Conservation (phyloP, 2,797 vertebrate species). For the Gallinago nigripennis region DNA sequence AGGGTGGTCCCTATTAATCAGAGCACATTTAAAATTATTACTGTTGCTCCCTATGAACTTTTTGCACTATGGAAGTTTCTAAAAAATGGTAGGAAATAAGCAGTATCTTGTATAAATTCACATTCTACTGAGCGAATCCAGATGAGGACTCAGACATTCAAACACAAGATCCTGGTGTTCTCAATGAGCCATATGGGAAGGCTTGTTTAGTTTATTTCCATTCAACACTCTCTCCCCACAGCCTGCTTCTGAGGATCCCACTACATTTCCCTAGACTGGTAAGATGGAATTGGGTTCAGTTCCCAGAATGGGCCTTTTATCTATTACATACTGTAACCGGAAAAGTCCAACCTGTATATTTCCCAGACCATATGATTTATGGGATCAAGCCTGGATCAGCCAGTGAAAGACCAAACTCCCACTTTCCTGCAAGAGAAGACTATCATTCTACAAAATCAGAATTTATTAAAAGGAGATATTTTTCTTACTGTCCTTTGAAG, state of each 20-base stretch:
- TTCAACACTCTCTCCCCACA: constrained; percentile 6
- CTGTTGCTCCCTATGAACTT: constrained; percentile 62
- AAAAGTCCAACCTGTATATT: constrained; percentile 1
- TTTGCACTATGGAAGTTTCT: background rate
- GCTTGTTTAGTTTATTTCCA: constrained; percentile 60
- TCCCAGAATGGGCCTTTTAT: constrained; percentile 47
- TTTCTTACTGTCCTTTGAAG: constrained; percentile 9
- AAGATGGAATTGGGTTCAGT: constrained; percentile 54
- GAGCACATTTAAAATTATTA: constrained; percentile 70
- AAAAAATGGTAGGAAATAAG: constrained; percentile 42
- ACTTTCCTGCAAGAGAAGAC: constrained; percentile 16
- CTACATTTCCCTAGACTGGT: constrained; percentile 45
- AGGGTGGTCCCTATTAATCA: constrained; percentile 77
- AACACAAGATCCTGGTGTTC: constrained; percentile 54
- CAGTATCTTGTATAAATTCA: constrained; percentile 41
- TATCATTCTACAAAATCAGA: background rate
- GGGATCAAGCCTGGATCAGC: constrained; percentile 28
- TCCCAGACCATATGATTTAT: constrained; percentile 45
- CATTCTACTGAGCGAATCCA: constrained; percentile 42
- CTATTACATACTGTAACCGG: constrained; percentile 26
- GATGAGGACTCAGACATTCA: constrained; percentile 22
- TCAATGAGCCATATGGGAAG: constrained; percentile 36
- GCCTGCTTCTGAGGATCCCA: constrained; percentile 29
- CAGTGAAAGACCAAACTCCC: constrained; percentile 23
- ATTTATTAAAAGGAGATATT: constrained; percentile 20